Evolutionary conservation across 2,797 vertebrate genomes (phyloP).

Genomic region (Dallia pectoralis): DNA sequence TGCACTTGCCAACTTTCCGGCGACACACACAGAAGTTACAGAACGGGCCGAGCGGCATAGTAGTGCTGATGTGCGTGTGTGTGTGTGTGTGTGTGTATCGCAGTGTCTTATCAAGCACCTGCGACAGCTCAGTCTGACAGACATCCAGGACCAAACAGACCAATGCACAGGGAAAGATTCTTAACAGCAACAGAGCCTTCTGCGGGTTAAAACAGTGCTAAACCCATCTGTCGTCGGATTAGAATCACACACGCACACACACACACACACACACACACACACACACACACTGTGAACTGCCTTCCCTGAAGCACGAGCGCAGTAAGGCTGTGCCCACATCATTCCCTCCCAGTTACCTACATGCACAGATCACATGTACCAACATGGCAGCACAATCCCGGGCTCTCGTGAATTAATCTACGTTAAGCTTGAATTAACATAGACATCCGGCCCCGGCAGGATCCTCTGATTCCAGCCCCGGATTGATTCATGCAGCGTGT

Average conservation of each 20-base stretch:
- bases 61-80: not conserved
- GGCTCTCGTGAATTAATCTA: conserved; percentile 47
- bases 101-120: conserved; percentile 63
- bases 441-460: conserved; percentile 47
- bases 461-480: conserved; percentile 42
- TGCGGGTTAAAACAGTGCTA: conserved; percentile 54
- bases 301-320: conserved; percentile 59
- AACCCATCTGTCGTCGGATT: conserved; percentile 53
- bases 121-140: conserved; percentile 60
- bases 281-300: not conserved
- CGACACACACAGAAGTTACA: conserved; percentile 57
- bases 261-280: conserved; percentile 9
- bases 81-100: not conserved
- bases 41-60: conserved; percentile 67
- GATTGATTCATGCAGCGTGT: conserved; percentile 58
- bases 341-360: conserved; percentile 16
- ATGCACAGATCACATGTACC: conserved; percentile 57
- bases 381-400: conserved; percentile 51
- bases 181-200: conserved; percentile 58
- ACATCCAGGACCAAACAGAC: conserved; percentile 52
- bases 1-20: conserved; percentile 52
- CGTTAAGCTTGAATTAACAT: conserved; percentile 51
- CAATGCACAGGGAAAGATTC: conserved; percentile 51
- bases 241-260: not conserved
- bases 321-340: conserved; percentile 24